phyloP scores from a whole-genome alignment of 2,113 vertebrate genomes.

The Dendropsophus ebraccatus region DNA sequence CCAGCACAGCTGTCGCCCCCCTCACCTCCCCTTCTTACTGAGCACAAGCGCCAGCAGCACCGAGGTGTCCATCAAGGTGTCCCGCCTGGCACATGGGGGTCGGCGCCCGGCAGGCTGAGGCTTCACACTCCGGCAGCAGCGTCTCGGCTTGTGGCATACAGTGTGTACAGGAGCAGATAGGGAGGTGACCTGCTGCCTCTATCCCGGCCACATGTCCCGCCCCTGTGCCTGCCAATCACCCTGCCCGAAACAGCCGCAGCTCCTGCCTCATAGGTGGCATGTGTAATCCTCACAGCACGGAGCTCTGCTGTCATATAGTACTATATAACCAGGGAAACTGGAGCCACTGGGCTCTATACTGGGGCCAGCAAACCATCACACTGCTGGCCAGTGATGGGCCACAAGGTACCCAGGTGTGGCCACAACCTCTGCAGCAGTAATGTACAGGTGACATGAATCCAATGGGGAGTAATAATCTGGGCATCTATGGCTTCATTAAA shows the following conservation, averaged over 20 bases:
- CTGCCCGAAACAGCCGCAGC: neutral
- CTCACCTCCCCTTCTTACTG: conserved; percentile 8
- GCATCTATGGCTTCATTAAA: no score
- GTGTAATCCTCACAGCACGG: no score
- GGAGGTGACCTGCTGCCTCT: conserved; percentile 29
- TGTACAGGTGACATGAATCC: no score
- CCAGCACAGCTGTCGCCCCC: neutral
- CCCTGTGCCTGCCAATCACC: conserved; percentile 22
- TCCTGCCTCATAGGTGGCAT: neutral
- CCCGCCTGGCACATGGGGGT: conserved; percentile 38
- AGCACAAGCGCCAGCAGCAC: conserved; percentile 36
- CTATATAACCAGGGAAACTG: no score
- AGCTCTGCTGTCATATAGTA: no score
- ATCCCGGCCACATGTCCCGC: conserved; percentile 31
- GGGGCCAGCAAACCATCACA: no score
- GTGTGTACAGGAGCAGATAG: neutral
- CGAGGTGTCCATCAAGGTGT: conserved; percentile 42
- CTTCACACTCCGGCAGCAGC: neutral
- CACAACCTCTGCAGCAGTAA: no score
- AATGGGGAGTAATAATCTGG: no score
- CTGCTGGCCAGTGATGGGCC: no score
- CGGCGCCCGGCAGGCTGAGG: conserved; percentile 10
- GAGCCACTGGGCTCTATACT: no score
- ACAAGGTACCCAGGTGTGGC: no score
- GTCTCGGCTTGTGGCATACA: neutral